Conservation (phyloP, 2,113 vertebrate species). For the Pollachius pollachius region DNA sequence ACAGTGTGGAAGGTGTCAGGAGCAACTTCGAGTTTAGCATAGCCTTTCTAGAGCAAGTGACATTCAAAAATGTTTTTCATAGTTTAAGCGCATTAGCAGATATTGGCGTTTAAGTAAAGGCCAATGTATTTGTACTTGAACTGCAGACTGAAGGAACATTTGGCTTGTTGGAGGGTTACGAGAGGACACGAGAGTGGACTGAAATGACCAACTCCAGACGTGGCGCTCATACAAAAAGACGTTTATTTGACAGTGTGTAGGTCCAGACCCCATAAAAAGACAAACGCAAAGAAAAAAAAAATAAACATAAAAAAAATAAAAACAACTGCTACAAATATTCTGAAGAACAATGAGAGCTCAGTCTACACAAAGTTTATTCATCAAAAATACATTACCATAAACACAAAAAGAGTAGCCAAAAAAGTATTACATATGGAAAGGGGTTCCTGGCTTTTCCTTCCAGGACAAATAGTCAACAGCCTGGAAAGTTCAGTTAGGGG, state of each 20-base stretch:
- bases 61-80: no score
- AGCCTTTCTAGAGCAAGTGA: no score
- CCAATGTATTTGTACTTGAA: no score
- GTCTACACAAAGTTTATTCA: constrained; percentile 75
- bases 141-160: no score
- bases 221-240: constrained; percentile 67
- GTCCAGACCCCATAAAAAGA: constrained; percentile 69
- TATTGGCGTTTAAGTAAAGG: no score
- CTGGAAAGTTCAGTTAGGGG: constrained; percentile 37
- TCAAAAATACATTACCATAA: constrained; percentile 79
- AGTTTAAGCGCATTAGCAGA: no score
- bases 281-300: constrained; percentile 41
- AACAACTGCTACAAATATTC: constrained; percentile 67
- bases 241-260: constrained; percentile 76
- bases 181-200: no score
- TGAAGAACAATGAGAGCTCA: constrained; percentile 64
- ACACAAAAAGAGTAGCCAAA: constrained; percentile 63
- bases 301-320: constrained; percentile 32
- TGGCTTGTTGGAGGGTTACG: no score
- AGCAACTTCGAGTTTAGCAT: no score
- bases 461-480: constrained; percentile 49
- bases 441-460: constrained; percentile 49
- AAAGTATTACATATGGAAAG: constrained; percentile 62
- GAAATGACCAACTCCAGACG: not conserved
- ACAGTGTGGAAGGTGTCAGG: no score